Evolutionary conservation across 2,797 vertebrate genomes (phyloP).

Genomic region (Cyclopterus lumpus): DNA sequence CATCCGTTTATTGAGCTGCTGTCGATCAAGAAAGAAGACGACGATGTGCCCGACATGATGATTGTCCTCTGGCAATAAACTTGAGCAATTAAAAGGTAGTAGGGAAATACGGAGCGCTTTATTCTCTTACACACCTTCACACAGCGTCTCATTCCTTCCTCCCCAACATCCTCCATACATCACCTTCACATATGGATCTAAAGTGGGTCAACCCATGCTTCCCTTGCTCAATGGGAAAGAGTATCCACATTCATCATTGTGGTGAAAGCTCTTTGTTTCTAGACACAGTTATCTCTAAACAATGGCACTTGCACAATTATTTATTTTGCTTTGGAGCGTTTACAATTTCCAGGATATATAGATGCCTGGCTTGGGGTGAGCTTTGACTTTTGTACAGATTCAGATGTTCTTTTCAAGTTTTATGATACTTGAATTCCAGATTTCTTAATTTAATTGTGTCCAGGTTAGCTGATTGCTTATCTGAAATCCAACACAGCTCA

Average conservation of each 20-base stretch:
- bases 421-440: background rate
- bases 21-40: slow-evolving; percentile 41
- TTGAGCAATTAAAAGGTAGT: slow-evolving; percentile 49
- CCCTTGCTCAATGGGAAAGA: slow-evolving; percentile 68
- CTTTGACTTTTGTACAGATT: slow-evolving; percentile 19
- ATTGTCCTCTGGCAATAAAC: slow-evolving; percentile 54
- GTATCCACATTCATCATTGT: slow-evolving; percentile 79
- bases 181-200: slow-evolving; percentile 74
- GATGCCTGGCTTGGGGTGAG: slow-evolving; percentile 22
- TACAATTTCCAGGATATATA: slow-evolving; percentile 46
- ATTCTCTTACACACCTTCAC: slow-evolving; percentile 28
- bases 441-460: background rate
- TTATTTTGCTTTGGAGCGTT: slow-evolving; percentile 47
- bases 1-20: slow-evolving; percentile 29
- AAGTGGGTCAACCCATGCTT: slow-evolving; percentile 78
- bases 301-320: slow-evolving; percentile 70
- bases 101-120: slow-evolving; percentile 43
- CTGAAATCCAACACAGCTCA: background rate
- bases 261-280: slow-evolving; percentile 74
- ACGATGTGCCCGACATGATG: slow-evolving; percentile 35
- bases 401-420: slow-evolving; percentile 4
- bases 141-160: slow-evolving; percentile 39
- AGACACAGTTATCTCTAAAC: slow-evolving; percentile 78
- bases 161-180: slow-evolving; percentile 70
- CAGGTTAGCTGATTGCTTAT: background rate